These are phyloP conservation scores for Gnathonemus echidnorhynchus DNA, from an alignment of 2,113 vertebrate species.

Conservation along the genomic window DNA sequence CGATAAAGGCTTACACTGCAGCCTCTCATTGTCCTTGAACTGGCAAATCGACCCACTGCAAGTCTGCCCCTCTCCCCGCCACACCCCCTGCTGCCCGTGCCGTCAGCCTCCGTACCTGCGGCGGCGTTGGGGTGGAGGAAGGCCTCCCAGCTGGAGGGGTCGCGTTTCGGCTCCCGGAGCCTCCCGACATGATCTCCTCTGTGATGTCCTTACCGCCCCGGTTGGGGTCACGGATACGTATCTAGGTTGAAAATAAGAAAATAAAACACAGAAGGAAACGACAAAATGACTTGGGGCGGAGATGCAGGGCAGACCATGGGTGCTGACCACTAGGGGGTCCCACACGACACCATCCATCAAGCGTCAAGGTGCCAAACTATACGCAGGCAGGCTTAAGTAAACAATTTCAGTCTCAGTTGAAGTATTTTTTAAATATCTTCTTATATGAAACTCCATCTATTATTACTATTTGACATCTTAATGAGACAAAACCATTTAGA, in stretches of 20 bases:
- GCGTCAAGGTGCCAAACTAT: not conserved
- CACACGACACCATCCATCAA: not conserved
- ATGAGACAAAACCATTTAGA: not conserved
- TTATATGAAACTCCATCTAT: not conserved
- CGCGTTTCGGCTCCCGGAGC: conserved; percentile 86
- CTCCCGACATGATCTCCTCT: conserved; percentile 95
- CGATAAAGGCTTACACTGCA: not conserved
- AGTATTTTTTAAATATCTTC: not conserved
- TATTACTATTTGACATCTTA: not conserved
- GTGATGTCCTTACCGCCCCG: conserved; percentile 96
- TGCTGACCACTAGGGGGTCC: too few species aligned
- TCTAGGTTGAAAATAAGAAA: conserved; percentile 57
- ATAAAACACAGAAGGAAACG: conserved; percentile 17
- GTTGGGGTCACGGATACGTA: conserved; percentile 96
- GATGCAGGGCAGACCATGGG: conserved; percentile 1
- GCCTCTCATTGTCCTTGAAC: not conserved
- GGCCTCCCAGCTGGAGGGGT: conserved; percentile 81
- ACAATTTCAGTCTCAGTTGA: not conserved
- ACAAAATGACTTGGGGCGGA: conserved; percentile 42
- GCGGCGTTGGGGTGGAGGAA: conserved; percentile 82
- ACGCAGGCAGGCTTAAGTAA: not conserved
- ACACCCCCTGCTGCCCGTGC: not conserved
- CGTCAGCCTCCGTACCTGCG: conserved; percentile 69
- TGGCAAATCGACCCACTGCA: not conserved
- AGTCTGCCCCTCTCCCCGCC: not conserved